Conservation (phyloP, 2,888 invertebrate species). For the Pachymerium ferrugineum region DNA sequence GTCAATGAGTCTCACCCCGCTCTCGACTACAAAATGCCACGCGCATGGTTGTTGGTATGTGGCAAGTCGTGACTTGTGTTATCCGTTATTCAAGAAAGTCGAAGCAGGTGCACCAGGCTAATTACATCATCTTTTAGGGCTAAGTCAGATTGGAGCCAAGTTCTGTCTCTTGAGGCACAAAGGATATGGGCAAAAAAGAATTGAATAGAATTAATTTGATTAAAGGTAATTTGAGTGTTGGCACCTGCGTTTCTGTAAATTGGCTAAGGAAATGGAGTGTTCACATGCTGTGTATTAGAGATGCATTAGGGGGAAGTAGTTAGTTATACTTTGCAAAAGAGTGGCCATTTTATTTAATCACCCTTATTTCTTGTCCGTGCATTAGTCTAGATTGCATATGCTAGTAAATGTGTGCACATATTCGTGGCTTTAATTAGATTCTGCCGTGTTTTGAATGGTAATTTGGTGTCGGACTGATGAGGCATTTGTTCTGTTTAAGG, state of each 20-base stretch:
- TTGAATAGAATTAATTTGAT: conserved; percentile 21
- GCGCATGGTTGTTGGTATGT: conserved; percentile 1
- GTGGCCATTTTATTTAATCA: conserved; percentile 15
- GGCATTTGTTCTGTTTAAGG: conserved; percentile 6
- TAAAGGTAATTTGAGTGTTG: conserved; percentile 19
- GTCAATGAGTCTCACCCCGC: conserved; percentile 11
- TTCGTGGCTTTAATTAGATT: conserved; percentile 6
- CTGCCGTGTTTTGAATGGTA: conserved; percentile 19
- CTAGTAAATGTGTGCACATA: not conserved
- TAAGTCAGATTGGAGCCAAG: not conserved
- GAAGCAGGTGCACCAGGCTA: not conserved
- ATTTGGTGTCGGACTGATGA: conserved; percentile 7
- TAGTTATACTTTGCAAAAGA: not conserved
- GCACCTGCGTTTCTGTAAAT: conserved; percentile 5
- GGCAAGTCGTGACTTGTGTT: not conserved
- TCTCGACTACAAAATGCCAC: conserved; percentile 8
- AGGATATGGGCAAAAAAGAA: not conserved
- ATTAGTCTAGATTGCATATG: conserved; percentile 25
- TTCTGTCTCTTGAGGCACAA: not conserved
- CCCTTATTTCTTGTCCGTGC: conserved; percentile 17
- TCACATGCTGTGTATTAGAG: conserved; percentile 14
- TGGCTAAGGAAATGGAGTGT: conserved; percentile 18
- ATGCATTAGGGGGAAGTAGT: not conserved
- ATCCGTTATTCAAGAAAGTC: not conserved
- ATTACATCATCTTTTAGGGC: not conserved